phyloP scores from a whole-genome alignment of 2,797 vertebrate species.

The Alectoris magna region DNA sequence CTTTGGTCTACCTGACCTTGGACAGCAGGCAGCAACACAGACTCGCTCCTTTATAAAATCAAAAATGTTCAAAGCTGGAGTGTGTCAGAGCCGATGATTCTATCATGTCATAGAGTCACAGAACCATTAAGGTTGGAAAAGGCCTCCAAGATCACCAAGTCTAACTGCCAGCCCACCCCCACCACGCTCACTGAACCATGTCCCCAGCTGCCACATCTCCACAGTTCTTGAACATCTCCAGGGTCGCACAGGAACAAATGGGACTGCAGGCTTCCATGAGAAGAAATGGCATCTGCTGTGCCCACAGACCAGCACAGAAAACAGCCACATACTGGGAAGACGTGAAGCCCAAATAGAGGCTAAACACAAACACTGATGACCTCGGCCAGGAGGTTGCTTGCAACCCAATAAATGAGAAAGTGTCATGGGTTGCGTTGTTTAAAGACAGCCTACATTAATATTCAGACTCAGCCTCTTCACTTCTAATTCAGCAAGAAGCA shows the following conservation, averaged over 20 bases:
- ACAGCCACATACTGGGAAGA: accelerated
- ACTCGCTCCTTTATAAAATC: background rate
- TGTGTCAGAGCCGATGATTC: background rate
- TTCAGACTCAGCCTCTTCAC: background rate
- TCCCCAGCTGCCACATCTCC: no score
- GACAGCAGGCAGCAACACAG: background rate
- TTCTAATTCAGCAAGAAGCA: background rate
- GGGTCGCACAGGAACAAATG: background rate
- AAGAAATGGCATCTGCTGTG: background rate
- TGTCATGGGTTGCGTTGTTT: accelerated
- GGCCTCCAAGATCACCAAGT: no score
- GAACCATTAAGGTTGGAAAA: no score
- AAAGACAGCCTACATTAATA: no score
- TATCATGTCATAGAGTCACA: no score
- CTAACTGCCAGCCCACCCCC: no score
- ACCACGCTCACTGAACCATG: no score
- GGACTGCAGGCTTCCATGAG: accelerated
- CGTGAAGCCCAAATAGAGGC: background rate
- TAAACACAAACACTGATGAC: background rate
- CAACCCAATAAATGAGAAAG: background rate
- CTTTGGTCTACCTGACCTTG: background rate
- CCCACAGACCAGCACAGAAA: background rate
- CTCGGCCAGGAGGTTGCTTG: background rate
- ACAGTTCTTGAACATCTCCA: no score
- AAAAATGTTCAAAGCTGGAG: background rate